These are phyloP conservation scores for Drosophila pseudotakahashii DNA, from an alignment of 2,888 invertebrate species.

Conservation along the genomic window DNA sequence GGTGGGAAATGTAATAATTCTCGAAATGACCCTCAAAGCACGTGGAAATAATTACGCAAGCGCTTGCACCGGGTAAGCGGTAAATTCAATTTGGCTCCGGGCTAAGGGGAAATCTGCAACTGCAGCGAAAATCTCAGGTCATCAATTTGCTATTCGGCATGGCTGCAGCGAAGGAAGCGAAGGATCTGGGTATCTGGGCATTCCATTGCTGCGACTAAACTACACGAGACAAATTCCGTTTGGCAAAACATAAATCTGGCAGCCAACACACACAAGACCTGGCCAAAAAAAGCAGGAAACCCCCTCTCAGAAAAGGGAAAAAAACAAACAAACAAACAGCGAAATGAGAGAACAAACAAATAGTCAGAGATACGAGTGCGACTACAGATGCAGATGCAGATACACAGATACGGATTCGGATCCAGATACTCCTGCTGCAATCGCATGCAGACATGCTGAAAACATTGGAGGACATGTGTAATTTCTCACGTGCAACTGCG, in stretches of 20 bases:
- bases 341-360: slow-evolving; percentile 44
- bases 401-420: slow-evolving; percentile 12
- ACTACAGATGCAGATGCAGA: slow-evolving; percentile 23
- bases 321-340: slow-evolving; percentile 25
- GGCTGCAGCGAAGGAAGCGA: slow-evolving; percentile 35
- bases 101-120: slow-evolving; percentile 38
- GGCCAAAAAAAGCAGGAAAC: slow-evolving; percentile 9
- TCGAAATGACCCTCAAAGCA: slow-evolving; percentile 42
- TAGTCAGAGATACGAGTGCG: slow-evolving; percentile 35
- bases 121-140: slow-evolving; percentile 66
- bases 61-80: slow-evolving; percentile 19
- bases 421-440: slow-evolving; percentile 31
- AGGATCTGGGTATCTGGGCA: slow-evolving; percentile 25
- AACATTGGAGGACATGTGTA: slow-evolving; percentile 73
- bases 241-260: slow-evolving; percentile 59
- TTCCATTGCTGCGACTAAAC: slow-evolving; percentile 8
- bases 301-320: slow-evolving; percentile 7
- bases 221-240: slow-evolving; percentile 65
- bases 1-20: slow-evolving; percentile 55
- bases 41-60: slow-evolving; percentile 68
- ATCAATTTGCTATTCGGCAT: slow-evolving; percentile 56
- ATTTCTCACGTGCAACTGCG: slow-evolving; percentile 69
- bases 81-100: slow-evolving; percentile 56
- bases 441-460: slow-evolving; percentile 47
- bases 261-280: slow-evolving; percentile 18